Percentiles rank a stretch among this genome's conserved stretches.
Conservation (phyloP, 2,797 vertebrate species). For the Sebastolobus alascanus region DNA sequence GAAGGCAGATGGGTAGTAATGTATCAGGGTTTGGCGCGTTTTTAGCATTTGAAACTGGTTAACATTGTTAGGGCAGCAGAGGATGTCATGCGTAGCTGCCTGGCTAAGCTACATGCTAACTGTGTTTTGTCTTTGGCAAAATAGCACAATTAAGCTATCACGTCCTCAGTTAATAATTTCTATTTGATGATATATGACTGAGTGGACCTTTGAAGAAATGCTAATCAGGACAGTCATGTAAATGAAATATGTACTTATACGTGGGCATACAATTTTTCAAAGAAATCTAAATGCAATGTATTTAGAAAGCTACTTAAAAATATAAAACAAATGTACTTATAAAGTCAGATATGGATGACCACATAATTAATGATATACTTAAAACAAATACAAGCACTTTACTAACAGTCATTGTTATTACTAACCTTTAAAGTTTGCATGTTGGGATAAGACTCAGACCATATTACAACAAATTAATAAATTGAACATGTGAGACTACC, state of each 20-base stretch:
- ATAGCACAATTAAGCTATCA: conserved; percentile 6
- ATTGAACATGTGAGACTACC: neutral
- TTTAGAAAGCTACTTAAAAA: conserved; percentile 39
- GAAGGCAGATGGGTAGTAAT: neutral
- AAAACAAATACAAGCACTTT: conserved; percentile 74
- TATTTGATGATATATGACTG: conserved; percentile 21
- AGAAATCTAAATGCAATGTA: conserved; percentile 19
- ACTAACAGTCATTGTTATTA: conserved; percentile 59
- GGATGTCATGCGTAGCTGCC: neutral
- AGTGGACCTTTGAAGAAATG: conserved; percentile 29
- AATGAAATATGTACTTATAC: conserved; percentile 22
- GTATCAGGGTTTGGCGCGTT: neutral
- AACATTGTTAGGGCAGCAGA: neutral
- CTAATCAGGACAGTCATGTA: conserved; percentile 13
- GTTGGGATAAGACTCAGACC: conserved; percentile 31
- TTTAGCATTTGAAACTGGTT: neutral
- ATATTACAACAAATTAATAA: conserved; percentile 14
- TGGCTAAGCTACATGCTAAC: neutral
- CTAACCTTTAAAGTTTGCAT: conserved; percentile 58
- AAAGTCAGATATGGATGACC: conserved; percentile 31
- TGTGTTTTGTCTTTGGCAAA: neutral
- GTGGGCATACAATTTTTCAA: neutral
- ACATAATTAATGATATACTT: conserved; percentile 35
- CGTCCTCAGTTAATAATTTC: neutral
- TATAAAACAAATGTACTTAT: conserved; percentile 19